Base-by-base conservation (phyloP, 2,113 vertebrate genomes). In the Xerus inauris region DNA sequence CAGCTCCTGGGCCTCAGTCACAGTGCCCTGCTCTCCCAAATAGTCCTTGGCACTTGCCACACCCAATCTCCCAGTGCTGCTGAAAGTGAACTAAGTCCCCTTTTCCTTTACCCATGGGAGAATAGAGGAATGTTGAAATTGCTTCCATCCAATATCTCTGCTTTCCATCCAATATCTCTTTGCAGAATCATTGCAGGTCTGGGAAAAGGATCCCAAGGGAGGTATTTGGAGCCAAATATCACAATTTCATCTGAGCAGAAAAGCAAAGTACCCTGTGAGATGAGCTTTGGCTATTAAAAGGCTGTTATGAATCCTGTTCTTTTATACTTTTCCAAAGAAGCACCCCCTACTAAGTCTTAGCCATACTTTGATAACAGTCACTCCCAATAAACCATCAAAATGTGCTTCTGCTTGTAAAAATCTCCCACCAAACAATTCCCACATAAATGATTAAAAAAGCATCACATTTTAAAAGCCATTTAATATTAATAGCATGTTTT, bases 401-500 rank as follows among this genome's bases (percentile, higher is more conserved):
- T 91, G 75, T 69, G 17, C 26, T 93, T 65, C 47, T 82, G 45
- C 51, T 89, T 95, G 76, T n/a, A 47, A 86, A 93, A 92, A 87
- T 71, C 62, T 28, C 82, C 83, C 49, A 51, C 77, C 65, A 93
- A 97, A 71, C 87, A 92, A 95, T 65, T 96, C 73, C 87, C 91
- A 92, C 26, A 73, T 94, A 96, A 96, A 97, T 94, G 62, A 97
- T 95, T 93, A 84, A 96, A 92, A 89, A 94, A 84, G 84, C 81
- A 93, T 95, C 87, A 86, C 54, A n/a, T 94, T 97, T 97, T 92
- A 69, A 89, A 89, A 96, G 80, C 76, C 84, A 89, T 87, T 96
- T 85, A 96, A 96, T 95, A 96, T 94, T 82, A 96, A 97, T 90
- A 97, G 94, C 88, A 87, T 94, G 82, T 94, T 95, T 97, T 87